A percentile compares a stretch with the other conserved stretches of the same genome.
Evolutionary conservation across 2,888 invertebrate genomes (phyloP).

Genomic region (Melanargia galathea): DNA sequence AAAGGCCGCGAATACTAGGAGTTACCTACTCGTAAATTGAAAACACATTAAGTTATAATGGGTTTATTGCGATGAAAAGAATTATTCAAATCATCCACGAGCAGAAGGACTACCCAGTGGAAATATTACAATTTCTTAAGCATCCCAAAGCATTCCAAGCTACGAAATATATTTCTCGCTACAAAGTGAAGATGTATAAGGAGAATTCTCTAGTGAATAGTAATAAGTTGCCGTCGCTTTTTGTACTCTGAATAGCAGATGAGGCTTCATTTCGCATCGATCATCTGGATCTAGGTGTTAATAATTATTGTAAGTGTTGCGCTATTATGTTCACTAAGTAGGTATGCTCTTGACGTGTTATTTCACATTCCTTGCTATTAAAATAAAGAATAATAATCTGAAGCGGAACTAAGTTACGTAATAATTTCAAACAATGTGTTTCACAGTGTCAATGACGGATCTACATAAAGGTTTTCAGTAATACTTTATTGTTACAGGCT

Average conservation of each 20-base stretch:
- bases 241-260: conserved; percentile 23
- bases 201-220: conserved; percentile 21
- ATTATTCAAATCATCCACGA: background rate
- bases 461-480: too few relatives aligned
- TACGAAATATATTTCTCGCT: conserved; percentile 17
- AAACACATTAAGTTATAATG: background rate
- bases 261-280: conserved; percentile 20
- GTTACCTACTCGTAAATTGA: too few relatives aligned
- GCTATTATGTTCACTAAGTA: background rate
- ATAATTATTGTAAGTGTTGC: background rate
- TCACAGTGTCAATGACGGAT: too few relatives aligned
- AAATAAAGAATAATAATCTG: too few relatives aligned
- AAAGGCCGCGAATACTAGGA: background rate
- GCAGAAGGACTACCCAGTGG: background rate
- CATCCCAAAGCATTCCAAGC: conserved; percentile 11
- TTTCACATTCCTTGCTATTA: background rate
- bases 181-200: conserved; percentile 23
- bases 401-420: too few relatives aligned
- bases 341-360: background rate
- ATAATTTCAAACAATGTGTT: too few relatives aligned
- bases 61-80: background rate
- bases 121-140: conserved; percentile 19
- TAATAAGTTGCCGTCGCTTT: conserved; percentile 19
- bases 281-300: conserved; percentile 1
- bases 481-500: too few relatives aligned